A percentile compares a stretch with the other conserved stretches of the same genome.
Conservation (phyloP, 2,113 vertebrate species). For the Nyctibius bracteatus region DNA sequence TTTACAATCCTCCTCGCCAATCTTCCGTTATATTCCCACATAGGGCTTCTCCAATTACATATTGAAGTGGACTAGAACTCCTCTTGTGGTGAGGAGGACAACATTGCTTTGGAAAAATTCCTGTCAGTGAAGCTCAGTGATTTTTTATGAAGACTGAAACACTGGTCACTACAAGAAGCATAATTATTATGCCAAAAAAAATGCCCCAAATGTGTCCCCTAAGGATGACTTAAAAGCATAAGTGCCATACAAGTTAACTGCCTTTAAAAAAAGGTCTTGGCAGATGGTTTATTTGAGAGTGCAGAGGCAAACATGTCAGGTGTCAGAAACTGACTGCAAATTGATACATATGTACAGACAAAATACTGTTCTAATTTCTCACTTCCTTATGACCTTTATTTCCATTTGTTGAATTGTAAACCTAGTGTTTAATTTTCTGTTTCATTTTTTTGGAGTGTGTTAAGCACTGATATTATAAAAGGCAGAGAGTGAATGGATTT, state of each 20-base stretch:
- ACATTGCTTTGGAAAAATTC: background rate
- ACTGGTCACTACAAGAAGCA: background rate
- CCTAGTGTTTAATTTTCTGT: background rate
- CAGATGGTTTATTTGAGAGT: background rate
- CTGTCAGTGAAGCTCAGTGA: background rate
- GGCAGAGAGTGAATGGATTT: background rate
- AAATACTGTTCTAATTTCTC: background rate
- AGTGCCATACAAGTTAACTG: background rate
- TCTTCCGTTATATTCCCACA: no score
- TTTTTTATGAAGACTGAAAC: background rate
- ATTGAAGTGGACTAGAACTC: background rate
- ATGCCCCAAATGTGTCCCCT: accelerated
- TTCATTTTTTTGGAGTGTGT: background rate
- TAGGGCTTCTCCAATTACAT: background rate
- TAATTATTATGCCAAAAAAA: background rate
- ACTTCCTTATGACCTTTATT: background rate
- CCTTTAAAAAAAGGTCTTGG: background rate
- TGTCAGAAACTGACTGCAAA: background rate
- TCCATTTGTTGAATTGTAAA: background rate
- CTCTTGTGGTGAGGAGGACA: background rate
- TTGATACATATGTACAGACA: background rate
- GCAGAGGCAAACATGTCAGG: background rate
- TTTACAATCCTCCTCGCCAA: no score
- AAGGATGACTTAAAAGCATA: background rate
- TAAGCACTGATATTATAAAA: background rate